Percentiles rank a stretch among this genome's conserved stretches.
Conservation (phyloP, 2,888 invertebrate genomes). For the Cantharis nigra region DNA sequence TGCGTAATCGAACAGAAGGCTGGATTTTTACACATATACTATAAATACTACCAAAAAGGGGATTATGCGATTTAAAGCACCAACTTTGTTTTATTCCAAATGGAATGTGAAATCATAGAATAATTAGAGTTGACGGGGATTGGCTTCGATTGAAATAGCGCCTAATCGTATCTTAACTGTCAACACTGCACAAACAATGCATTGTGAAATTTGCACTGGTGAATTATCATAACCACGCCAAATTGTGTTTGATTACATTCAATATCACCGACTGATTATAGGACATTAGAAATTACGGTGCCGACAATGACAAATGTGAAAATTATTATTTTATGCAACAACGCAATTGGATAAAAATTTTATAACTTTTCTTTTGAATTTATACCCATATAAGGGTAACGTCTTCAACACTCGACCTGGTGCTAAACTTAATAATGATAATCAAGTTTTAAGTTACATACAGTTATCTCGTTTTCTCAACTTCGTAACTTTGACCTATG, state of each 20-base stretch:
- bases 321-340: not conserved
- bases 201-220: constrained; percentile 38
- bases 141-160: constrained; percentile 39
- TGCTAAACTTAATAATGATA: constrained; percentile 49
- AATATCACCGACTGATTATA: constrained; percentile 2
- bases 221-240: constrained; percentile 41
- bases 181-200: constrained; percentile 32
- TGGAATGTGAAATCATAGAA: constrained; percentile 44
- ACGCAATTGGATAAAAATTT: not conserved
- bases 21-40: constrained; percentile 22
- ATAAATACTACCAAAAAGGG: constrained; percentile 24
- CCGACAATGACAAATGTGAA: not conserved
- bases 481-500: constrained; percentile 49
- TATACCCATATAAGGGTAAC: constrained; percentile 1
- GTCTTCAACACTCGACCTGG: constrained; percentile 26
- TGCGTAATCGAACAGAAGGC: constrained; percentile 27
- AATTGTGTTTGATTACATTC: constrained; percentile 40
- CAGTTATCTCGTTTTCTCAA: constrained; percentile 41
- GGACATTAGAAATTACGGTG: constrained; percentile 8
- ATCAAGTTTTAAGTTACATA: constrained; percentile 47
- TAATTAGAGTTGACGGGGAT: constrained; percentile 44
- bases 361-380: not conserved
- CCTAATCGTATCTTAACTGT: constrained; percentile 31
- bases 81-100: constrained; percentile 32
- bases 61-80: constrained; percentile 24